phyloP scores from a whole-genome alignment of 1,140 invertebrate species.

The Papilio xuthus region DNA sequence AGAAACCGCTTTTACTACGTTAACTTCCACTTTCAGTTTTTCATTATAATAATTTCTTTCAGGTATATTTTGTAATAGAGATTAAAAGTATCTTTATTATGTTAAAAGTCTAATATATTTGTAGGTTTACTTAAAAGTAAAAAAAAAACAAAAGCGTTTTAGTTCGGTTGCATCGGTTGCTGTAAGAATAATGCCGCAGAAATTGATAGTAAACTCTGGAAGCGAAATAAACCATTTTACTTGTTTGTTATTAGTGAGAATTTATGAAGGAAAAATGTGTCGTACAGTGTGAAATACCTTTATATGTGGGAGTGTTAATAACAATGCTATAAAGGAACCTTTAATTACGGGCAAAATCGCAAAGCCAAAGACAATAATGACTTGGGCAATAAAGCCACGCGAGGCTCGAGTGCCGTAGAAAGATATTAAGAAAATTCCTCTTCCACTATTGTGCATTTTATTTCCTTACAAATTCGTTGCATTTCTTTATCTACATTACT shows the following conservation, averaged over 20 bases:
- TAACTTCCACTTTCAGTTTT: background rate
- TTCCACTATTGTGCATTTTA: slow-evolving; percentile 7
- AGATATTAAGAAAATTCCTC: slow-evolving; percentile 14
- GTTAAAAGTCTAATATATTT: too few relatives aligned
- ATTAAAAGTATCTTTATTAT: too few relatives aligned
- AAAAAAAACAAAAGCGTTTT: too few relatives aligned
- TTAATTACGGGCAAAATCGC: slow-evolving; percentile 8
- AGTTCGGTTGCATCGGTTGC: too few relatives aligned
- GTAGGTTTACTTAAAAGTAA: too few relatives aligned
- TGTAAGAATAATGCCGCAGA: too few relatives aligned
- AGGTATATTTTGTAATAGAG: background rate
- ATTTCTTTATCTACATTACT: background rate
- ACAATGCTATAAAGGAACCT: slow-evolving; percentile 4
- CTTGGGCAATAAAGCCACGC: slow-evolving; percentile 5
- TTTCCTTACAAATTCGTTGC: slow-evolving; percentile 5
- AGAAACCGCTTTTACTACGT: background rate
- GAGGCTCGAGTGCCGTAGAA: background rate
- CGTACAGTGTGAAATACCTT: background rate
- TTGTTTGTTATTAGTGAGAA: background rate
- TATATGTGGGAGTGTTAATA: slow-evolving; percentile 5
- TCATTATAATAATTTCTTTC: background rate
- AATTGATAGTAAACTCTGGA: background rate
- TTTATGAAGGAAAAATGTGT: background rate
- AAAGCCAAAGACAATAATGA: slow-evolving; percentile 11
- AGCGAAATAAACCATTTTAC: background rate